Base-by-base conservation (phyloP, 2,113 vertebrate species). In the Pollimyrus isidori region DNA sequence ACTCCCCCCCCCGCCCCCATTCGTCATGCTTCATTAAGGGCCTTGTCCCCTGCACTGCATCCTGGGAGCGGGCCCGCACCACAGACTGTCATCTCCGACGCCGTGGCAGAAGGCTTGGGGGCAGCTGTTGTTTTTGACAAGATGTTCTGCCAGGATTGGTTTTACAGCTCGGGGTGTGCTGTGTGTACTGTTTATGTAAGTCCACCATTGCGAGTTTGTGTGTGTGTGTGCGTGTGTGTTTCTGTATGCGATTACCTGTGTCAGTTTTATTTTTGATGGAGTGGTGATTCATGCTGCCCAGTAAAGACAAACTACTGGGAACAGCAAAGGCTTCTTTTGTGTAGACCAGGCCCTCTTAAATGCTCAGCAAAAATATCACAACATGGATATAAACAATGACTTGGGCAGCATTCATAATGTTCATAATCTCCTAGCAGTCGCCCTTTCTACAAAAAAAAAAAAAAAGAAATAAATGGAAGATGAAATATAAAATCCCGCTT, bases 121-220 rank as follows among this genome's bases (percentile, higher is more conserved):
- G 82, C 89, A 91, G 90, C 88, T 91, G 90, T 85, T 91, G 89
- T 89, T 90, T 90, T 69, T 90, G 80, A 90, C n/a, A 39, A 53
- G 62, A 76, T 80, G 89, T 88, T 73, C 87, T 89, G 90, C 89
- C 87, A 89, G 89, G 15, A 76, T 23, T 53, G 65, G 26, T 69
- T 86, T 86, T 90, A 52, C 82, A 69, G 39, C 45, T 88, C 46
- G n/a, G 56, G 86, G 82, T 90, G 90, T 88, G 90, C 85, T 35
- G 30, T 87, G 65, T 7, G 86, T 69, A 86, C 48, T 87, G 69
- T 65, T 69, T 87, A 62, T 89, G 83, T 82, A 89, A 83, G 82
- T 21, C 50, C 56, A 39, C 26, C 58, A 17, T 56, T 87, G 88
- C 90, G 53, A 87, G 89, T 45, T 39, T 45, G 80, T 26, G 52